These are phyloP conservation scores for Troides oblongomaculatus DNA, from an alignment of 2,888 invertebrate genomes.

Conservation along the genomic window DNA sequence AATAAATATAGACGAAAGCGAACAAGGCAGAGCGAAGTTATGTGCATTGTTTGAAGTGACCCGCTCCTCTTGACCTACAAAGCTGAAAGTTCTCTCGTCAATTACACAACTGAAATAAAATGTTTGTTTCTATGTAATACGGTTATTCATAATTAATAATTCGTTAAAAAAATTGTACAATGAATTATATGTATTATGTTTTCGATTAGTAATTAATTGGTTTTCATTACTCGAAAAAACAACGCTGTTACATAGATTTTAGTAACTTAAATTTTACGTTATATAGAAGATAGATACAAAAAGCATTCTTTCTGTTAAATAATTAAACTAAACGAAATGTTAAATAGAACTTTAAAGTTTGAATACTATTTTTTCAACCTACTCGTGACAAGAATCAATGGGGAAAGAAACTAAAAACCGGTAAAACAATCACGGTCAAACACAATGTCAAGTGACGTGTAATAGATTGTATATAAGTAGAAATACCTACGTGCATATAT, in stretches of 20 bases:
- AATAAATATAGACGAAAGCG: constrained; percentile 23
- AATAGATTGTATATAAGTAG: neutral
- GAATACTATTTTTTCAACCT: neutral
- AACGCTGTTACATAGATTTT: too few species aligned
- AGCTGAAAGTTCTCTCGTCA: constrained; percentile 16
- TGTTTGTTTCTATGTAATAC: neutral
- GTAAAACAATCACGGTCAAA: constrained; percentile 19
- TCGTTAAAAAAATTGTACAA: neutral
- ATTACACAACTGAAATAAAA: constrained; percentile 6
- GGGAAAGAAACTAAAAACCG: neutral
- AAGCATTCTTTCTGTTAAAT: neutral
- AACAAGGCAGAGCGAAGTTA: constrained; percentile 15
- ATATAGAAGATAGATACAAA: neutral
- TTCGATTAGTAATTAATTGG: too few species aligned
- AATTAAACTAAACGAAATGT: neutral
- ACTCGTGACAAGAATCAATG: neutral
- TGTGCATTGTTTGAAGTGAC: constrained; percentile 21
- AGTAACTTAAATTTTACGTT: neutral
- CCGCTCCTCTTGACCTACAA: constrained; percentile 21
- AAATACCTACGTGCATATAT: neutral
- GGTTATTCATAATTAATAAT: neutral
- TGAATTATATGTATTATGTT: neutral
- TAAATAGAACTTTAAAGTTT: neutral
- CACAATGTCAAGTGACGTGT: constrained; percentile 24
- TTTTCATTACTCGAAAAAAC: too few species aligned